phyloP scores from a whole-genome alignment of 1,140 invertebrate genomes.

The Drosophila cardini region DNA sequence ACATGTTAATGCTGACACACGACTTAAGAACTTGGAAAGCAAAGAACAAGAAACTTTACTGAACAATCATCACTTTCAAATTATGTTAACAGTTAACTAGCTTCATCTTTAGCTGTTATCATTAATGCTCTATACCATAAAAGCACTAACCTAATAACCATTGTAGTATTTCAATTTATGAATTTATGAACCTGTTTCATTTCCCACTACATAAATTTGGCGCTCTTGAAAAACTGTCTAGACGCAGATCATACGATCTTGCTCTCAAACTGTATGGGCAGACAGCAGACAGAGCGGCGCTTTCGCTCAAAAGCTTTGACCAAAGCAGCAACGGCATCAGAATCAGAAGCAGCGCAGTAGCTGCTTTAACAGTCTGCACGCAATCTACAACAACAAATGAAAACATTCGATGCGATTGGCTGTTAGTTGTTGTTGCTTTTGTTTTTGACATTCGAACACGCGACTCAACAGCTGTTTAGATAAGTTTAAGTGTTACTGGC shows the following conservation, averaged over 20 bases:
- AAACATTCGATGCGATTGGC: conserved; percentile 71
- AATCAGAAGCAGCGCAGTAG: background rate
- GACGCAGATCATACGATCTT: conserved; percentile 66
- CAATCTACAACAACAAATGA: conserved; percentile 41
- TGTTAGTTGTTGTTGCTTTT: conserved; percentile 17
- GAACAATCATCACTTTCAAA: background rate
- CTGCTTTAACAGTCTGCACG: conserved; percentile 13
- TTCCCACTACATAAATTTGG: too few species aligned
- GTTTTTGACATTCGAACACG: conserved; percentile 44
- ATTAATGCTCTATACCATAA: conserved; percentile 4
- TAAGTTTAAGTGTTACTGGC: conserved; percentile 45
- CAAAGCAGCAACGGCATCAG: background rate
- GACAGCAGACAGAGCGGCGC: conserved; percentile 35
- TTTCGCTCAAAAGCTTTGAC: conserved; percentile 19
- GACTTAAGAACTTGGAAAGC: conserved; percentile 12
- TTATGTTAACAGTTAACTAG: too few species aligned
- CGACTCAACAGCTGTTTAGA: conserved; percentile 68
- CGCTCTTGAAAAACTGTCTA: background rate
- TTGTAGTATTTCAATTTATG: conserved; percentile 5
- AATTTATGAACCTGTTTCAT: too few species aligned
- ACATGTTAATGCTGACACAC: conserved; percentile 41
- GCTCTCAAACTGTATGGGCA: conserved; percentile 63
- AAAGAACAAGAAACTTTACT: conserved; percentile 13
- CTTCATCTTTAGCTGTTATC: background rate
- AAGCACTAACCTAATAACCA: background rate